These are phyloP conservation scores for Empidonax traillii DNA, from an alignment of 2,113 vertebrate species.

Conservation along the genomic window DNA sequence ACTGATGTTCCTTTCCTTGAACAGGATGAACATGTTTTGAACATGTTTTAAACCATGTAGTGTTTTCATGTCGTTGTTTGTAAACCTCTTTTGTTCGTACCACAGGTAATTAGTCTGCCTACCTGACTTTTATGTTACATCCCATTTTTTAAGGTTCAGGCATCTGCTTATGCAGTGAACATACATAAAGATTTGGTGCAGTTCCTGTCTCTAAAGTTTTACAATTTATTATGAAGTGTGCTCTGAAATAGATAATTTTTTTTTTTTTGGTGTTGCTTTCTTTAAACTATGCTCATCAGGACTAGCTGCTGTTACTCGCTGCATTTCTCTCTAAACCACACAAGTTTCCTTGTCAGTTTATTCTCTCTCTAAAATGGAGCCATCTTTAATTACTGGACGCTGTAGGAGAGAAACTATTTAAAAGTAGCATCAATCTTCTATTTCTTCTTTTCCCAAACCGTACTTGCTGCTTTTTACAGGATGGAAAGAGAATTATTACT, in stretches of 20 bases:
- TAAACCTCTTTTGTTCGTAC: not conserved
- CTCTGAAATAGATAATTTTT: not conserved
- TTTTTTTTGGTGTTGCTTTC: not conserved
- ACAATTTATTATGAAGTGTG: not conserved
- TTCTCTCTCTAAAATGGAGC: not conserved
- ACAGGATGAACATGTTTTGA: not conserved
- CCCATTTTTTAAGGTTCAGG: not conserved
- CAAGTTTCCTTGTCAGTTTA: not conserved
- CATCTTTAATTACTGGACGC: not conserved
- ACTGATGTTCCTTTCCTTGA: not conserved
- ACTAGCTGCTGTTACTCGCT: not conserved
- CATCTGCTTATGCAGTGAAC: not conserved
- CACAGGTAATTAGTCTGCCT: not conserved
- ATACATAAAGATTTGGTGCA: not conserved
- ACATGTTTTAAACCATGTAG: not conserved
- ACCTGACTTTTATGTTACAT: not conserved
- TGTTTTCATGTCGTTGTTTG: not conserved
- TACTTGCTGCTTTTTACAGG: constrained; percentile 13
- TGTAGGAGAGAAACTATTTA: not conserved
- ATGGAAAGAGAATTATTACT: not conserved
- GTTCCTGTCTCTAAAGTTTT: not conserved
- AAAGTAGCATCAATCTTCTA: not conserved
- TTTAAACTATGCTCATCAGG: not conserved
- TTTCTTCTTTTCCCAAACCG: not conserved
- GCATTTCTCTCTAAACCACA: not conserved